Base-by-base conservation (phyloP, 2,888 invertebrate genomes). In the Augochlorella aurata region DNA sequence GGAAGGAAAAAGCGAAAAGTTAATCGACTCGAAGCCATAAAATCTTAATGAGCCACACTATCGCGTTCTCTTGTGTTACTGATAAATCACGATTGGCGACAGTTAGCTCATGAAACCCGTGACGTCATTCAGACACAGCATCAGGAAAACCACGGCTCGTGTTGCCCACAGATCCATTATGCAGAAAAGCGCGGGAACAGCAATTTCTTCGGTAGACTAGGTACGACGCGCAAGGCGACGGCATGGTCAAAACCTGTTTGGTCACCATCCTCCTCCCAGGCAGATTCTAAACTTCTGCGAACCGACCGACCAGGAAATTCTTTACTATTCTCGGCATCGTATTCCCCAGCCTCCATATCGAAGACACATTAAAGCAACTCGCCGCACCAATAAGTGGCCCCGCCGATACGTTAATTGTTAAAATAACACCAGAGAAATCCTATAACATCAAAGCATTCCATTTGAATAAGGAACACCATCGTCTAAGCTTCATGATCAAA, bases 231-330 rank as follows among this genome's bases (percentile, higher is more conserved):
- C 52, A n/a, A n/a, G 14, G 38, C 52, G 52, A n/a, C 14, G 38
- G 61, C 38, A 44, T 18, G 16, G 24, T n/a, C 68, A 67, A 77
- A 87, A 86, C 77, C 83, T 77, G 79, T 85, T 87, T 85, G 85
- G 65, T 69, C 74, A 71, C 74, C 65, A 71, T 79, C 81, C 81
- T 81, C 75, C 75, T 18, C 38, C 14, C 18, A 18, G 58, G 49
- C n/a, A 21, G 66, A 79, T 74, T 77, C 73, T 74, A 67, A 12
- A 18, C 21, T 82, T 72, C 74, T 50, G 50, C 54, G 74, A 45
- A 67, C 45, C 47, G 29, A 63, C 14, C 38, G 49, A 44, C 72
- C 49, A 58, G 63, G 65, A 68, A 74, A 79, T 65, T 67, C 61
- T 79, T 66, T 47, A 50, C 61, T 63, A 63, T 63, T 38, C 61